A percentile compares a stretch with the other conserved stretches of the same genome.
phyloP scores from a whole-genome alignment of 2,113 vertebrate genomes.

The Semicossyphus pulcher region DNA sequence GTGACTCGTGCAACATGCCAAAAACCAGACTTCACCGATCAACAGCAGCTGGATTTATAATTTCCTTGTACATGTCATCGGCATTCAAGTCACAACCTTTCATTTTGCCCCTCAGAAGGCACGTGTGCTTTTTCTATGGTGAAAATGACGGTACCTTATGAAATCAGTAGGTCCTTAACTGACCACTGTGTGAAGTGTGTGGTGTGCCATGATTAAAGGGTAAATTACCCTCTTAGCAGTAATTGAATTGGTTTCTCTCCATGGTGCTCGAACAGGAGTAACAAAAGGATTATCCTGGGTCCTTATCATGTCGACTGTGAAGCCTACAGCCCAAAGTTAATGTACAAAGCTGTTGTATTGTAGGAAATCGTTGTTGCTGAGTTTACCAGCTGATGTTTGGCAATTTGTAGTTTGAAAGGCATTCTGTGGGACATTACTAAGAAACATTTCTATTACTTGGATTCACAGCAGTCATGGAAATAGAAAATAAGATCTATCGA shows the following conservation, averaged over 20 bases:
- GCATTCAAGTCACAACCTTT: constrained; percentile 12
- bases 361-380: constrained; percentile 22
- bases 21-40: constrained; percentile 3
- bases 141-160: neutral
- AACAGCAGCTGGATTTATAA: constrained; percentile 1
- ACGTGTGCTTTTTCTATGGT: neutral
- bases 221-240: constrained; percentile 28
- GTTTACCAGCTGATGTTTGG: constrained; percentile 5
- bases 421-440: too few relatives aligned
- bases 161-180: neutral
- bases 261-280: constrained; percentile 13
- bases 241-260: constrained; percentile 23
- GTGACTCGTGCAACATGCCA: neutral
- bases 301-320: neutral
- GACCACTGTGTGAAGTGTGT: neutral
- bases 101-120: too few relatives aligned
- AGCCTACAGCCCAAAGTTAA: neutral
- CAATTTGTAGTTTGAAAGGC: too few relatives aligned
- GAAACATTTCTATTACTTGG: too few relatives aligned
- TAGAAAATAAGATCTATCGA: too few relatives aligned
- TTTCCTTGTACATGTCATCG: neutral
- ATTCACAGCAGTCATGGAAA: too few relatives aligned
- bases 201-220: neutral
- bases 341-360: neutral
- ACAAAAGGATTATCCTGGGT: neutral